Evolutionary conservation across 2,888 invertebrate genomes (phyloP).

Genomic region (Hololepta plana): DNA sequence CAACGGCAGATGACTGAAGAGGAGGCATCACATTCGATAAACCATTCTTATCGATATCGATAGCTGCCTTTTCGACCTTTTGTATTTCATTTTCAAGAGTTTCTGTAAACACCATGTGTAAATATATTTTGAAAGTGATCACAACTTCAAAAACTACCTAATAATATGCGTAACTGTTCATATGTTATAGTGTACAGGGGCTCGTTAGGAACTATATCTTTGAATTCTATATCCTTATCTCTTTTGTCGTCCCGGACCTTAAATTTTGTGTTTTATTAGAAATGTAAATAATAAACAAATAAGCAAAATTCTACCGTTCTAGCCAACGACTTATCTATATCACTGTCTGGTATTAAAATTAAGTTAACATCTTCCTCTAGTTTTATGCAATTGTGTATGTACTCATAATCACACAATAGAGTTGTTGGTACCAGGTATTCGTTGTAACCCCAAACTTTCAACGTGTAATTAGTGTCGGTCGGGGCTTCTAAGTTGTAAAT

Average conservation of each 20-base stretch:
- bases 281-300: constrained; percentile 4
- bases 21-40: constrained; percentile 21
- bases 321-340: constrained; percentile 51
- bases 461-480: constrained; percentile 31
- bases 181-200: no score
- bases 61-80: constrained; percentile 47
- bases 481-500: constrained; percentile 58
- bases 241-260: constrained; percentile 60
- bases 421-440: constrained; percentile 80
- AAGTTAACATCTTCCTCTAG: constrained; percentile 73
- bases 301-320: constrained; percentile 39
- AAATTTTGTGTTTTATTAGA: constrained; percentile 14
- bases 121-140: constrained; percentile 2
- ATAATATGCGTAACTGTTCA: no score
- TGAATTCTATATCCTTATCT: constrained; percentile 53
- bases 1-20: constrained; percentile 51
- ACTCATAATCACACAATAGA: constrained; percentile 75
- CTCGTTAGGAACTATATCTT: constrained; percentile 64
- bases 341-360: constrained; percentile 44
- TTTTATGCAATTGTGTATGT: constrained; percentile 85
- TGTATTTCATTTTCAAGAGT: constrained; percentile 69
- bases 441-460: constrained; percentile 70
- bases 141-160: constrained; percentile 1
- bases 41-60: constrained; percentile 27
- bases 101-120: constrained; percentile 31